Conservation (phyloP, 2,113 vertebrate genomes). For the Cynocephalus volans region DNA sequence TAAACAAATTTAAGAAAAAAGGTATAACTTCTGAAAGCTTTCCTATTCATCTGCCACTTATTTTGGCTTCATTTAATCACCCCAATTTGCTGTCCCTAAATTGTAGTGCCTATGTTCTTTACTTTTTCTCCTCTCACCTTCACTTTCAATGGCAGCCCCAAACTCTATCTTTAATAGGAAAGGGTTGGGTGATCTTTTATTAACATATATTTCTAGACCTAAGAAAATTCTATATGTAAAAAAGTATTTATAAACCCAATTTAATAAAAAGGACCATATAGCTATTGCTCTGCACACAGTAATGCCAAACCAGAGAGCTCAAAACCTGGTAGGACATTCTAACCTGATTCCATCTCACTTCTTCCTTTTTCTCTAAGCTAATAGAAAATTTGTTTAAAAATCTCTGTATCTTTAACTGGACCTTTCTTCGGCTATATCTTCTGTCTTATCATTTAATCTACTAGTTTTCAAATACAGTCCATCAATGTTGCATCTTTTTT, state of each 20-base stretch:
- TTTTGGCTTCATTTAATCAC: background rate
- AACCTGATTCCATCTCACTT: background rate
- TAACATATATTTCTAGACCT: background rate
- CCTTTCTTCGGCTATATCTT: background rate
- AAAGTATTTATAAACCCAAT: background rate
- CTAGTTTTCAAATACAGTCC: background rate
- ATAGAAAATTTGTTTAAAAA: background rate
- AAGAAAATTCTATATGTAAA: background rate
- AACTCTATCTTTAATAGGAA: background rate
- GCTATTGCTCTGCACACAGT: background rate
- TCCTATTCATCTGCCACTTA: background rate
- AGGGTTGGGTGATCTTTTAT: background rate
- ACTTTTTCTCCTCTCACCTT: background rate
- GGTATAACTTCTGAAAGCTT: background rate
- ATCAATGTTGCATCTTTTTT: background rate
- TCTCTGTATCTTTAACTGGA: background rate
- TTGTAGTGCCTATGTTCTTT: background rate
- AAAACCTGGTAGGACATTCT: background rate
- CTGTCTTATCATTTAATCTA: background rate
- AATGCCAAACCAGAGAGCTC: background rate
- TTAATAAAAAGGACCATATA: background rate
- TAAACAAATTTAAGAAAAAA: background rate
- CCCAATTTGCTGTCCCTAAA: background rate
- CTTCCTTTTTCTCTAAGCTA: background rate
- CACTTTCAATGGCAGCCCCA: background rate